Conservation (phyloP, 2,888 invertebrate genomes). For the Orgyia antiqua region DNA sequence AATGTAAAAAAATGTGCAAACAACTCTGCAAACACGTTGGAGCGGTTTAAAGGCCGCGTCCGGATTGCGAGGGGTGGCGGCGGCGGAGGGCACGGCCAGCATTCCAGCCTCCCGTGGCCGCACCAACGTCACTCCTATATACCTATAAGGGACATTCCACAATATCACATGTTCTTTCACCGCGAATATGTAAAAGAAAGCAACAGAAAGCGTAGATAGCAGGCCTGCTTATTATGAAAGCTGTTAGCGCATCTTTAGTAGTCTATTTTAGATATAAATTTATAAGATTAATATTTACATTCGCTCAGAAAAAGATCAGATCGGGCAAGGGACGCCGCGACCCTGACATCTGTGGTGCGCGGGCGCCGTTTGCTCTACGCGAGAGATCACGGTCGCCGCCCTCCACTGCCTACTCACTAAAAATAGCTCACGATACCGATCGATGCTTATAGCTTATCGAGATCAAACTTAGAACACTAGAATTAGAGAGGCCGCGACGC, state of each 20-base stretch:
- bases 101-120: constrained; percentile 66
- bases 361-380: constrained; percentile 42
- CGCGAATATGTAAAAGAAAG: constrained; percentile 37
- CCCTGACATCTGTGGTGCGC: constrained; percentile 55
- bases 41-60: constrained; percentile 76
- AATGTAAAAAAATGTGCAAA: constrained; percentile 78
- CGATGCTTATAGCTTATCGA: constrained; percentile 37
- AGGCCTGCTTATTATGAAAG: no score
- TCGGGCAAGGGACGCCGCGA: constrained; percentile 35
- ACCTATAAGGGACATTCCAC: constrained; percentile 49
- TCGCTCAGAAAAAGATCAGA: constrained; percentile 24
- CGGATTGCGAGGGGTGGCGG: constrained; percentile 70
- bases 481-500: constrained; percentile 17
- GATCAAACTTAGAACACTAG: constrained; percentile 29
- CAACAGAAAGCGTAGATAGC: constrained; percentile 35
- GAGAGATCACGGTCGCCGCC: constrained; percentile 61
- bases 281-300: constrained; percentile 4
- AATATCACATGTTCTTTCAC: constrained; percentile 37
- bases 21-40: constrained; percentile 75
- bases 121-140: constrained; percentile 55
- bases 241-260: no score
- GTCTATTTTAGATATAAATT: no score
- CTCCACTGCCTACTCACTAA: constrained; percentile 57
- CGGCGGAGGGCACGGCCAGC: constrained; percentile 56
- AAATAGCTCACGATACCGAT: constrained; percentile 55